phyloP scores from a whole-genome alignment of 2,888 invertebrate genomes.

The Halictus quadricinctus region DNA sequence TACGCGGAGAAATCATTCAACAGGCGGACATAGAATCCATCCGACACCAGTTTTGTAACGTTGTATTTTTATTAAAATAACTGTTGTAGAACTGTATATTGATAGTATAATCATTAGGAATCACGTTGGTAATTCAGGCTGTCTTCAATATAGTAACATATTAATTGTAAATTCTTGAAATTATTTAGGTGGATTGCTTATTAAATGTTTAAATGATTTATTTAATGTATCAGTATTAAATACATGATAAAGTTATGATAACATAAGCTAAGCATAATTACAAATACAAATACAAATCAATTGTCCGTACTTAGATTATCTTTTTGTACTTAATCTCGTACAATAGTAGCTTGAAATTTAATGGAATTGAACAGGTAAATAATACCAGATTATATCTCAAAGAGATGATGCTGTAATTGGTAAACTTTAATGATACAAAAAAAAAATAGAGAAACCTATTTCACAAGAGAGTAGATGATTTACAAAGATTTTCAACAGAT shows the following conservation, averaged over 20 bases:
- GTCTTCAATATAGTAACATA: not conserved
- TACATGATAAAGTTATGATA: slow-evolving; percentile 59
- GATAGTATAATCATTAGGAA: not conserved
- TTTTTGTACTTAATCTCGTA: not conserved
- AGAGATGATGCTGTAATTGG: slow-evolving; percentile 17
- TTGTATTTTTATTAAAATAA: not conserved
- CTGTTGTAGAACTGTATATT: not conserved
- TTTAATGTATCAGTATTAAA: slow-evolving; percentile 63
- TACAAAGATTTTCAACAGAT: slow-evolving; percentile 37
- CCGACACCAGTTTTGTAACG: not conserved
- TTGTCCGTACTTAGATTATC: slow-evolving; percentile 20
- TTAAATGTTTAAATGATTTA: slow-evolving; percentile 59
- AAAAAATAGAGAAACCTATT: slow-evolving; percentile 29
- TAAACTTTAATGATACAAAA: slow-evolving; percentile 15
- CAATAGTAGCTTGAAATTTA: not conserved
- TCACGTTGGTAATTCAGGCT: not conserved
- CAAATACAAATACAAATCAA: slow-evolving; percentile 49
- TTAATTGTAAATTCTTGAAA: not conserved
- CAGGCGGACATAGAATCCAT: not conserved
- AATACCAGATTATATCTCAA: slow-evolving; percentile 16
- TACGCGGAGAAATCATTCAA: not conserved
- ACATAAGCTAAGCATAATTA: slow-evolving; percentile 36
- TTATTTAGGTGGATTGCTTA: not conserved
- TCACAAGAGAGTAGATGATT: slow-evolving; percentile 23
- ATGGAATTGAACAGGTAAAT: slow-evolving; percentile 10